These are phyloP conservation scores for Nycticryphes semicollaris DNA, from an alignment of 2,113 vertebrate species.

Conservation along the genomic window DNA sequence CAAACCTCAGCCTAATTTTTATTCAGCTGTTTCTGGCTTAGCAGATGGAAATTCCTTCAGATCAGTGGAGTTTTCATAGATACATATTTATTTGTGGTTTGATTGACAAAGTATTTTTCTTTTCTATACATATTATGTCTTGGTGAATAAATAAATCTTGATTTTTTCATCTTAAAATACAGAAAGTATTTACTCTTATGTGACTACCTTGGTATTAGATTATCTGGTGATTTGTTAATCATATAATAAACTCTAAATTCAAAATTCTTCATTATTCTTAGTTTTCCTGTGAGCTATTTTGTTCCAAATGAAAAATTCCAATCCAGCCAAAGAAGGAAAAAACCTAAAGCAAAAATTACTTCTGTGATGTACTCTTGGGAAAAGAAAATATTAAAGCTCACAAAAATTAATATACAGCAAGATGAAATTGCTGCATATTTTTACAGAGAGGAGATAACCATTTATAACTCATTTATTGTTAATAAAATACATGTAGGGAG, in stretches of 20 bases:
- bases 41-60: not conserved
- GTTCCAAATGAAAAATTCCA: not conserved
- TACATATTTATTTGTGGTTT: not conserved
- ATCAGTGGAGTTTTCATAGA: not conserved
- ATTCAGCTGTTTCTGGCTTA: not conserved
- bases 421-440: not conserved
- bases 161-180: not conserved
- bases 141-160: not conserved
- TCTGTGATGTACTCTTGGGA: not conserved
- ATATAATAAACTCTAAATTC: not conserved
- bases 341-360: not conserved
- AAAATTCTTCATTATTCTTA: not conserved
- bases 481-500: not conserved
- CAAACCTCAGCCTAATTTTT: not conserved
- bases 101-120: not conserved
- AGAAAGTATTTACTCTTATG: not conserved
- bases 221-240: not conserved
- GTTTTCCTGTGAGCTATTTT: not conserved
- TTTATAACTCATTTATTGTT: not conserved
- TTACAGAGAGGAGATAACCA: not conserved
- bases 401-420: not conserved
- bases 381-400: not conserved
- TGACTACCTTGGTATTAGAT: not conserved
- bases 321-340: not conserved
- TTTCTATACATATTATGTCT: not conserved